phyloP scores from a whole-genome alignment of 2,797 vertebrate genomes.

The Esox masquinongy region DNA sequence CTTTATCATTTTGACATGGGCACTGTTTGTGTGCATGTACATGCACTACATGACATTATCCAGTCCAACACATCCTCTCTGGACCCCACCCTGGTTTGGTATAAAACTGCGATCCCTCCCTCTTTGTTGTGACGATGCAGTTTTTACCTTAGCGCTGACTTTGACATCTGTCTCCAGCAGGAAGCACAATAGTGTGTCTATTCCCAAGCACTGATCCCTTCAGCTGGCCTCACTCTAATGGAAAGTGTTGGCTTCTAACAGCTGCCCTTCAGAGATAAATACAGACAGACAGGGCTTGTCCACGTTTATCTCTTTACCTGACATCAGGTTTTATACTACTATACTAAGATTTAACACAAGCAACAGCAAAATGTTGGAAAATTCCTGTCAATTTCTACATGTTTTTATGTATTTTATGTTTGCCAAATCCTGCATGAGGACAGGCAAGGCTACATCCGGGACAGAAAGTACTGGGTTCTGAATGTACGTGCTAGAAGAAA shows the following conservation, averaged over 20 bases:
- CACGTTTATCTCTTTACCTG: slow-evolving; percentile 45
- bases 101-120: neutral
- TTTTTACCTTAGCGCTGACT: slow-evolving; percentile 50
- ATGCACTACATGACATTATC: neutral
- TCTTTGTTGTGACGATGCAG: slow-evolving; percentile 43
- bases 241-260: slow-evolving; percentile 56
- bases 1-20: neutral
- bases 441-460: neutral
- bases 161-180: slow-evolving; percentile 56
- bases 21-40: neutral
- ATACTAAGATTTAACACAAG: slow-evolving; percentile 33
- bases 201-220: slow-evolving; percentile 59
- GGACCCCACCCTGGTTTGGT: neutral
- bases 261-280: slow-evolving; percentile 55
- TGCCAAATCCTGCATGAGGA: slow-evolving; percentile 2
- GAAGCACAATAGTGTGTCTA: slow-evolving; percentile 53
- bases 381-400: neutral
- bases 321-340: slow-evolving; percentile 40
- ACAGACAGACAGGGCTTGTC: slow-evolving; percentile 34
- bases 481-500: no score
- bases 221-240: slow-evolving; percentile 47
- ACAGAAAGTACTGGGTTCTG: no score
- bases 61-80: neutral
- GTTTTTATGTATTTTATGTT: neutral
- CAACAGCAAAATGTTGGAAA: neutral